phyloP scores from a whole-genome alignment of 2,113 vertebrate species.

The Aegithalos caudatus region DNA sequence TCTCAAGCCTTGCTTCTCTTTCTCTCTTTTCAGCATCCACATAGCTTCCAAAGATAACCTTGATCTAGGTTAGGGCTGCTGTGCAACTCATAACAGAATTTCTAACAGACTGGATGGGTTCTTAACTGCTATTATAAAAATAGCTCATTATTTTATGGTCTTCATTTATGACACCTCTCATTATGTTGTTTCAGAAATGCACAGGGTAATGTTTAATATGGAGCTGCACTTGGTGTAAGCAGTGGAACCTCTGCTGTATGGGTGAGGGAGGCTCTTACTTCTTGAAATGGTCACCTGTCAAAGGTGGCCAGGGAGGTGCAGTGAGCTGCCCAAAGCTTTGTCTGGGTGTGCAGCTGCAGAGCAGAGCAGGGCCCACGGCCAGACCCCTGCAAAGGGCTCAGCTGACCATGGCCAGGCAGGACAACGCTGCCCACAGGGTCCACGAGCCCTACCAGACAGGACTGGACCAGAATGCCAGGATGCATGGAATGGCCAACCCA shows the following conservation, averaged over 20 bases:
- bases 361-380: background rate
- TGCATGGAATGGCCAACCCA: background rate
- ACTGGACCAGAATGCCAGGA: background rate
- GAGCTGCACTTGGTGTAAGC: background rate
- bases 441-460: background rate
- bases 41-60: background rate
- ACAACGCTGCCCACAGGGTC: background rate
- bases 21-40: background rate
- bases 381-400: background rate
- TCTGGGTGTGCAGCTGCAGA: background rate
- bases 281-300: background rate
- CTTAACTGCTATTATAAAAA: background rate
- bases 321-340: background rate
- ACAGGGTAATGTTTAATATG: background rate
- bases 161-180: background rate
- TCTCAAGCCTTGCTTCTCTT: background rate
- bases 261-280: background rate
- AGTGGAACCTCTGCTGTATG: background rate
- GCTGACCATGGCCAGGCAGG: background rate
- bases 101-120: background rate
- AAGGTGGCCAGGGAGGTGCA: fast-evolving
- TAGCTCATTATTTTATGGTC: background rate
- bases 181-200: background rate
- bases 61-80: background rate
- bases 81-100: background rate